Evolutionary conservation across 2,113 vertebrate species (phyloP), one percentile per base, ranked within the genome.

Genomic region (Amphiprion percula): DNA sequence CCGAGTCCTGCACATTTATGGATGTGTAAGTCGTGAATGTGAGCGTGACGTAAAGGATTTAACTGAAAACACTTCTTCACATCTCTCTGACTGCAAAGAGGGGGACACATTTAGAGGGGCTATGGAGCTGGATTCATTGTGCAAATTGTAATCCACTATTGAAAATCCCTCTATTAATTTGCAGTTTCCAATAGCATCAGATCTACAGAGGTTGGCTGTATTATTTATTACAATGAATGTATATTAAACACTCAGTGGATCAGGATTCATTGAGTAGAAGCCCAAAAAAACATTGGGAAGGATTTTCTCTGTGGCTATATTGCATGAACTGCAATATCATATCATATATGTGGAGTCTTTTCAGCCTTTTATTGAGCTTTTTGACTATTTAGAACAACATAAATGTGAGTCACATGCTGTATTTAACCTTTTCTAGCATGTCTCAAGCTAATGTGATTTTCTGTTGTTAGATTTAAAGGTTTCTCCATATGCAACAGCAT

Each of bases 371-470:
- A 53, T 49, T 55, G 5, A 56, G 21, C 33, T 61, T 76, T 72
- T 33, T 16, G 49, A 55, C 24, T 66, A 26, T 46, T 28, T 19
- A 66, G 37, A 54, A 37, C 26, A 64, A 55, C 55, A 67, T 59
- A 52, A 59, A 65, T 17, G 41, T 63, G 54, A 78, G 60, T 83
- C 74, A 78, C 70, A 67, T 26, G 21, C 59, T 58, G 67, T 28
- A 21, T 75, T 30, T 5, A 39, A 14, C 66, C n/a, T 24, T 16
- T 58, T 19, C 39, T 19, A 10, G 82, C 74, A 87, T 44, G 44
- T 68, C 26, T 77, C 28, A 19, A 67, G 21, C 24, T 66, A 49
- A 80, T 5, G 17, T 39, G 52, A 24, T 56, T 53, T 11, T 55
- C 7, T 54, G 9, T 41, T 52, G 49, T 58, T 15, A 53, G 10